phyloP scores from a whole-genome alignment of 2,797 vertebrate genomes.

The Pangasius sanitwongsei region DNA sequence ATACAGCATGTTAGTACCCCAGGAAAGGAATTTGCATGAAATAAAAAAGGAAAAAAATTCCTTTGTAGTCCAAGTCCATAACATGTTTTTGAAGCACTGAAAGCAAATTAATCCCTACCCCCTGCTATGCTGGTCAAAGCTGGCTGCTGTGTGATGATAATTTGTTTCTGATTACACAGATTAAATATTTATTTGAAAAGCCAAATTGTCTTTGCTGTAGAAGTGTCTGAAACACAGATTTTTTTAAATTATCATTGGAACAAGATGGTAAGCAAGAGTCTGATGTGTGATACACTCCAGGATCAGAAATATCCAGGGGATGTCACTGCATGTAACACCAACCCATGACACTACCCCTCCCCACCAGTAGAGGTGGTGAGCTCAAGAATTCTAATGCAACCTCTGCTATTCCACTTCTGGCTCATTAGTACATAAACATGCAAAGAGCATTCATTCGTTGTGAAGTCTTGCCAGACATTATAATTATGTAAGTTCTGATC shows the following conservation, averaged over 20 bases:
- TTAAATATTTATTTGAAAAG: conserved; percentile 59
- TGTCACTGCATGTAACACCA: neutral
- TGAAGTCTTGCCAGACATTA: neutral
- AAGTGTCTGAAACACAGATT: conserved; percentile 52
- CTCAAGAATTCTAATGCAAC: neutral
- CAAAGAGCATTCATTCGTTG: neutral
- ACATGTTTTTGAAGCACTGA: conserved; percentile 35
- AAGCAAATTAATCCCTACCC: conserved; percentile 53
- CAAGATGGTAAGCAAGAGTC: conserved; percentile 39
- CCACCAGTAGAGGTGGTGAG: neutral
- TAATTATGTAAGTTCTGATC: neutral
- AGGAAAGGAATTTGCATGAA: conserved; percentile 19
- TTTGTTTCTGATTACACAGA: conserved; percentile 55
- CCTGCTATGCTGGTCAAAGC: conserved; percentile 48
- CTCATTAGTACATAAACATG: neutral
- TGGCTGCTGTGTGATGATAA: conserved; percentile 49
- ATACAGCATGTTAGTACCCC: conserved; percentile 38
- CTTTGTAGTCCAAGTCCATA: conserved; percentile 41
- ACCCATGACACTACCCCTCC: neutral
- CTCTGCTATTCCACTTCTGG: neutral
- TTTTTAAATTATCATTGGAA: conserved; percentile 52
- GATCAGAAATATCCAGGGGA: neutral
- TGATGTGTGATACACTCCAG: neutral
- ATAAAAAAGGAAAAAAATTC: neutral
- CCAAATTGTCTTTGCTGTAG: conserved; percentile 56